These are phyloP conservation scores for Eulemur rufifrons DNA, from an alignment of 2,113 vertebrate species.

Conservation along the genomic window DNA sequence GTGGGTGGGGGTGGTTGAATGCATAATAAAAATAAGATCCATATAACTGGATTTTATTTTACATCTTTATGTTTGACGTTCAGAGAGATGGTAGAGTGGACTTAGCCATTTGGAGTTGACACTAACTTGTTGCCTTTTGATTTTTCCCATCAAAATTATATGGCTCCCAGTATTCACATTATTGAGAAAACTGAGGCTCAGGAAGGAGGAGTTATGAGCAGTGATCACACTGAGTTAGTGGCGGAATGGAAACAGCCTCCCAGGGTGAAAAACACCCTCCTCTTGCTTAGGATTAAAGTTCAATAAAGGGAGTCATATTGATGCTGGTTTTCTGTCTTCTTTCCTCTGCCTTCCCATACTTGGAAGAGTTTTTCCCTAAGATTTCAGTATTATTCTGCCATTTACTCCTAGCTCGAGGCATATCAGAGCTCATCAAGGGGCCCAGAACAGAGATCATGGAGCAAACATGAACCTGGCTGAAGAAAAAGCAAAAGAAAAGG, in stretches of 20 bases:
- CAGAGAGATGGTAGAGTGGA: not conserved
- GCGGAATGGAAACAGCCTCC: not conserved
- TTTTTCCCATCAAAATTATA: not conserved
- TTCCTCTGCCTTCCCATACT: not conserved
- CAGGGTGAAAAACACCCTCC: not conserved
- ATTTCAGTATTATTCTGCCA: slow-evolving; percentile 27
- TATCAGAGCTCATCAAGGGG: not conserved
- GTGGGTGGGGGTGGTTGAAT: not conserved
- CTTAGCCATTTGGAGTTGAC: not conserved
- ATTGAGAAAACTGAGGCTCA: not conserved
- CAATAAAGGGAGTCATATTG: slow-evolving; percentile 20
- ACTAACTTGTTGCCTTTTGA: not conserved
- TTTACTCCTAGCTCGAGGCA: not conserved
- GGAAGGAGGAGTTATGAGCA: not conserved
- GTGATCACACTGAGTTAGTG: not conserved
- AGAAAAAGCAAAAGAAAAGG: not conserved
- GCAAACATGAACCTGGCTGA: not conserved
- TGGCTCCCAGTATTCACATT: not conserved
- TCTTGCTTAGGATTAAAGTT: slow-evolving; percentile 9
- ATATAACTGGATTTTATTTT: not conserved
- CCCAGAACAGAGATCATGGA: not conserved
- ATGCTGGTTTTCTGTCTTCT: slow-evolving; percentile 38
- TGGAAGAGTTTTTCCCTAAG: slow-evolving; percentile 18
- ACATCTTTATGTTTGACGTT: not conserved
- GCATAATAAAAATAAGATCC: not conserved